Evolutionary conservation across 2,888 invertebrate genomes (phyloP).

Genomic region (Gasteruption jaculator): DNA sequence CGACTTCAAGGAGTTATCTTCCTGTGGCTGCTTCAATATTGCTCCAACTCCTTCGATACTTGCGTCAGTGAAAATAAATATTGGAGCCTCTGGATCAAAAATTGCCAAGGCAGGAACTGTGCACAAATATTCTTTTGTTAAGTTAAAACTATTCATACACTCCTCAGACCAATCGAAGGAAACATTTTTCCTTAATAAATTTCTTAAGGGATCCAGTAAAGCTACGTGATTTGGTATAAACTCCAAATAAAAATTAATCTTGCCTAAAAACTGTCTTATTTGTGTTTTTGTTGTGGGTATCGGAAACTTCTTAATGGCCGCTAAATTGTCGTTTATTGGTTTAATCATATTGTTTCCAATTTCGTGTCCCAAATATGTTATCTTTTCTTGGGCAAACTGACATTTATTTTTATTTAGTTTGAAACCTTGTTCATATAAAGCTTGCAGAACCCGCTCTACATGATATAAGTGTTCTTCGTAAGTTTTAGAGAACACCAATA

Average conservation of each 20-base stretch:
- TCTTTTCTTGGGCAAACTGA: constrained; percentile 6
- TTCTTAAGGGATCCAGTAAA: constrained; percentile 15
- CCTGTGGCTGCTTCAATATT: constrained; percentile 23
- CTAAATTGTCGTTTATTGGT: constrained; percentile 20
- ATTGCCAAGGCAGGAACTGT: constrained; percentile 17
- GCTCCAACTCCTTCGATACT: constrained; percentile 22
- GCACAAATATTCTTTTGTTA: constrained; percentile 17
- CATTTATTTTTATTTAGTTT: constrained; percentile 15
- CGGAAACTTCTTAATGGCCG: constrained; percentile 19
- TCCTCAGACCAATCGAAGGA: constrained; percentile 17
- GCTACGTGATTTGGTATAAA: constrained; percentile 13
- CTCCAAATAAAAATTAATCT: constrained; percentile 19
- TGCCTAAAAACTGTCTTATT: constrained; percentile 24
- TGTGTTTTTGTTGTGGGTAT: constrained; percentile 11
- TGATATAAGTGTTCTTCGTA: constrained; percentile 22
- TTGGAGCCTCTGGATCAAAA: constrained; percentile 15
- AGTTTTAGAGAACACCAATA: too few relatives aligned
- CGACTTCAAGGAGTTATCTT: constrained; percentile 15
- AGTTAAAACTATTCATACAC: constrained; percentile 13
- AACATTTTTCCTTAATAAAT: constrained; percentile 16
- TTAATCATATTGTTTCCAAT: constrained; percentile 10
- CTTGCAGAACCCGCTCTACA: constrained; percentile 13
- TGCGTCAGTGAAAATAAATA: constrained; percentile 22
- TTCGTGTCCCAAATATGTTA: constrained; percentile 13
- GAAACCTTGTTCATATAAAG: constrained; percentile 10